A percentile compares a stretch with the other conserved stretches of the same genome.
These are phyloP conservation scores for Drosophila percnosoma DNA, from an alignment of 2,888 invertebrate species.

Conservation along the genomic window DNA sequence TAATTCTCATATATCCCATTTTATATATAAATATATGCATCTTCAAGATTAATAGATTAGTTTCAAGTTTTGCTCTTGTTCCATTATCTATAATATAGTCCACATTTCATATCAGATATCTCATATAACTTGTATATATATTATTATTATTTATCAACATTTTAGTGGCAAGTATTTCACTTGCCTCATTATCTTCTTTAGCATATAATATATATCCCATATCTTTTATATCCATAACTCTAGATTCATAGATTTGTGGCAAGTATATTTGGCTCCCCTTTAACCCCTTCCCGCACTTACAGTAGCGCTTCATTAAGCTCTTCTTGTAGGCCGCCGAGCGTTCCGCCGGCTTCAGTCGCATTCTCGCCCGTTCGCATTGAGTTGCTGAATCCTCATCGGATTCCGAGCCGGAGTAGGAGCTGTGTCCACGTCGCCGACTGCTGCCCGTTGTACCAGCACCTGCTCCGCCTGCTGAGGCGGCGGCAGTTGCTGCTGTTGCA, in stretches of 20 bases:
- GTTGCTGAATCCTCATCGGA: conserved; percentile 88
- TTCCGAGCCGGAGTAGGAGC: conserved; percentile 91
- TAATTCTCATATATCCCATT: not conserved
- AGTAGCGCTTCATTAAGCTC: conserved; percentile 96
- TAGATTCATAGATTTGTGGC: not conserved
- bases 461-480: conserved; percentile 37
- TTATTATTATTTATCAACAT: not conserved
- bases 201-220: too few species aligned
- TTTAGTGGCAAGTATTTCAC: not conserved
- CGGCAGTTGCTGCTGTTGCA: conserved; percentile 55
- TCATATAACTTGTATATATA: not conserved
- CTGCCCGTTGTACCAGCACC: conserved; percentile 18
- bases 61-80: not conserved
- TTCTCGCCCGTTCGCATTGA: conserved; percentile 68
- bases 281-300: conserved; percentile 92
- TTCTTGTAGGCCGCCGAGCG: conserved; percentile 91
- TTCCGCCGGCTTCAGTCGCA: conserved; percentile 81
- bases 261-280: not conserved
- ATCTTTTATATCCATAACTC: not conserved
- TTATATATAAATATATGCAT: not conserved
- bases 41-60: not conserved
- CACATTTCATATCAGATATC: not conserved
- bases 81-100: not conserved
- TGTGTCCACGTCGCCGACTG: conserved; percentile 84
- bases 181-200: too few species aligned